phyloP scores from a whole-genome alignment of 2,888 invertebrate genomes.

The Phlogophora meticulosa region DNA sequence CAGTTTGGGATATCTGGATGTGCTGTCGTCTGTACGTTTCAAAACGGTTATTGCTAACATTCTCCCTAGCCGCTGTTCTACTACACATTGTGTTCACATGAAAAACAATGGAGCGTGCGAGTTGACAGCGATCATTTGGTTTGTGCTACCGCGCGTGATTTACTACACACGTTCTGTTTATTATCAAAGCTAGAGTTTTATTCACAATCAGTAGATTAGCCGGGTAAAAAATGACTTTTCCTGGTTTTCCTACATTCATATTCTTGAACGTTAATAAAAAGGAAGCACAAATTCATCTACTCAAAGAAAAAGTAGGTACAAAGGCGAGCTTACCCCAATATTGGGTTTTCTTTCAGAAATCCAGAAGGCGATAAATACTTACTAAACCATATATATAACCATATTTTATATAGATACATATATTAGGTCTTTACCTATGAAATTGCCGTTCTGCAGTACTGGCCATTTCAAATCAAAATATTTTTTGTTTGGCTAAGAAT shows the following conservation, averaged over 20 bases:
- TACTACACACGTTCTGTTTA: not conserved
- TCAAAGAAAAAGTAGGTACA: not conserved
- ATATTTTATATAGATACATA: no score
- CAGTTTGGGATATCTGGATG: no score
- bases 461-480: no score
- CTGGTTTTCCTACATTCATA: no score
- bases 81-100: constrained; percentile 6
- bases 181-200: not conserved
- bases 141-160: constrained; percentile 10
- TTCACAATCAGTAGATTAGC: not conserved
- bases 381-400: no score
- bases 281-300: not conserved
- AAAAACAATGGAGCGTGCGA: constrained; percentile 31
- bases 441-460: no score
- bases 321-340: not conserved
- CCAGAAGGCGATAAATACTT: not conserved
- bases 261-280: no score
- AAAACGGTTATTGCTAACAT: constrained; percentile 18
- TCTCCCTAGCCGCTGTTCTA: not conserved
- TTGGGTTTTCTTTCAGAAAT: not conserved
- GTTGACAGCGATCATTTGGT: constrained; percentile 4
- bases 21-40: no score
- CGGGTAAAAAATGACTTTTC: no score
- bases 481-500: no score
- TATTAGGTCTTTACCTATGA: no score